Evolutionary conservation across 1,140 invertebrate species (phyloP).

Genomic region (Drosophila chauvacae): DNA sequence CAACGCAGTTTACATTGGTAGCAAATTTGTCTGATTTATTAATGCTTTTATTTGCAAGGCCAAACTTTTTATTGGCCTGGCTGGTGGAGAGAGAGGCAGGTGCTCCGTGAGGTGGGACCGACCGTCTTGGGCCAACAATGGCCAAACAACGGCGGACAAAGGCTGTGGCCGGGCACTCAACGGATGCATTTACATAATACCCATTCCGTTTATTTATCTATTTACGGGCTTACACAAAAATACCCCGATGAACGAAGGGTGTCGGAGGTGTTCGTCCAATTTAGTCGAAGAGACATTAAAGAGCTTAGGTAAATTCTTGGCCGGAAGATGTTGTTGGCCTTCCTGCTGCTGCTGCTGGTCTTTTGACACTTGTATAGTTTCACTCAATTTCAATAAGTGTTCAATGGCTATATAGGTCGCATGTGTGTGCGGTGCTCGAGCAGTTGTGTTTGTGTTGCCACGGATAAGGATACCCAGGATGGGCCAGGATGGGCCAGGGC

Average conservation of each 20-base stretch:
- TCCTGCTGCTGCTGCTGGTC: conserved; percentile 27
- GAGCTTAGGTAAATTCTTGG: conserved; percentile 56
- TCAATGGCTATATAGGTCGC: conserved; percentile 19
- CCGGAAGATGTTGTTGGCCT: conserved; percentile 35
- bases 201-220: conserved; percentile 56
- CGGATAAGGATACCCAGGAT: conserved; percentile 23
- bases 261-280: conserved; percentile 8
- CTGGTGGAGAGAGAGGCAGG: conserved; percentile 3
- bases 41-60: conserved; percentile 58
- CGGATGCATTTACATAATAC: conserved; percentile 68
- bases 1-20: conserved; percentile 25
- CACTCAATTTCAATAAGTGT: conserved; percentile 75
- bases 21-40: conserved; percentile 59
- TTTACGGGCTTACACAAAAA: conserved; percentile 52
- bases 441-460: conserved; percentile 7
- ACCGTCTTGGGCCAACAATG: conserved; percentile 10
- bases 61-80: conserved; percentile 52
- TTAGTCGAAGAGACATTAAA: conserved; percentile 44
- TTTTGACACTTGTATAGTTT: conserved; percentile 81
- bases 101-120: background rate
- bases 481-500: conserved; percentile 9
- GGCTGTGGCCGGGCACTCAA: conserved; percentile 34
- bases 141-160: conserved; percentile 39
- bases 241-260: conserved; percentile 3
- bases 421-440: conserved; percentile 10